These are phyloP conservation scores for Tipula unca DNA, from an alignment of 2,888 invertebrate species.

Conservation along the genomic window DNA sequence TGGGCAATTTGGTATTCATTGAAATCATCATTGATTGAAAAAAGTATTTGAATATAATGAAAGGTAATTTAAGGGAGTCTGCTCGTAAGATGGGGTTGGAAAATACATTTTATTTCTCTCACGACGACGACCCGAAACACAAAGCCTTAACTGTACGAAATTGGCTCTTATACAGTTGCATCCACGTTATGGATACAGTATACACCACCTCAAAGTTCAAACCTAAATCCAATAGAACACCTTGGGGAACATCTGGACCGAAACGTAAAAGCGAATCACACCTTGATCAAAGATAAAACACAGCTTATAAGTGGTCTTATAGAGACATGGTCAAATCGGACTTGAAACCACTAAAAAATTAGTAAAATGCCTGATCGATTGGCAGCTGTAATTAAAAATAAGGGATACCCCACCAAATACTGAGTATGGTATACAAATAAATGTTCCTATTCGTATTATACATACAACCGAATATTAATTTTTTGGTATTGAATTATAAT, in stretches of 20 bases:
- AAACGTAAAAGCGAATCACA: background rate
- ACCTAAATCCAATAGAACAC: background rate
- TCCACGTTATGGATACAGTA: background rate
- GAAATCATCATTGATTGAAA: background rate
- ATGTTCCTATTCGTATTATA: no score
- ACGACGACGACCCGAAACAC: background rate
- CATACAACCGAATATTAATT: no score
- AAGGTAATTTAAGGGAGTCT: background rate
- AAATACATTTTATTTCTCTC: background rate
- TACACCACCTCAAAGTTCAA: background rate
- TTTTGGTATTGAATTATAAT: no score
- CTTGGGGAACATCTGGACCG: background rate
- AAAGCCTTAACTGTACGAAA: no score
- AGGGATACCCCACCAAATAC: no score
- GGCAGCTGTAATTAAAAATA: background rate
- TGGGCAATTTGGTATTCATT: background rate
- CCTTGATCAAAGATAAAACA: background rate
- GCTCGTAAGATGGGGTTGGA: background rate
- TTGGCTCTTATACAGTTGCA: background rate
- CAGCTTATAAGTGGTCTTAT: background rate
- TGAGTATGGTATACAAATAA: no score
- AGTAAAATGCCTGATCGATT: background rate
- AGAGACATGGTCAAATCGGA: background rate
- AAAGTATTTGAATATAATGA: background rate
- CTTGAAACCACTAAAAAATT: background rate